Evolutionary conservation across 2,888 invertebrate species (phyloP).

Genomic region (Keiferia lycopersicella): DNA sequence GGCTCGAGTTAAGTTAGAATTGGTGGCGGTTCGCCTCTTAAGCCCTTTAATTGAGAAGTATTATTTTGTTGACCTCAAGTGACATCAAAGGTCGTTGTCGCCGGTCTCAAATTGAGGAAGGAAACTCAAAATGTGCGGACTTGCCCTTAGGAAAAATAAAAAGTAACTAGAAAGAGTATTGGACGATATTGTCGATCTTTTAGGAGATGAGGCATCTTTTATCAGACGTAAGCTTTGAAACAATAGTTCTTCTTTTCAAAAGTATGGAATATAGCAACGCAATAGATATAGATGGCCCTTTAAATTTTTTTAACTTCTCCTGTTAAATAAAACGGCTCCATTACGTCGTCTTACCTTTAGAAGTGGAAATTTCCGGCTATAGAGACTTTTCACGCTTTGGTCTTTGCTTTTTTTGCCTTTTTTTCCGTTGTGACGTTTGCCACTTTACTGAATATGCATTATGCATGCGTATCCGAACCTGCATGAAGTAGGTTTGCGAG

Average conservation of each 20-base stretch:
- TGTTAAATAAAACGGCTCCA: neutral
- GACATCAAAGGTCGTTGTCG: neutral
- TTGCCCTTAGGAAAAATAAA: neutral
- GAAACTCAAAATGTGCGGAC: constrained; percentile 5
- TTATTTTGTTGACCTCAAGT: constrained; percentile 9
- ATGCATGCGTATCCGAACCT: no score
- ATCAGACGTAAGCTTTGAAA: no score
- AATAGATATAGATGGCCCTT: no score
- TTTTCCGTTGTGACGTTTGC: neutral
- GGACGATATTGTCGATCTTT: neutral
- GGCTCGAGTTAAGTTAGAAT: neutral
- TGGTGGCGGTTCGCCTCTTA: neutral
- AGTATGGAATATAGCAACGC: no score
- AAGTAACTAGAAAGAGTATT: neutral
- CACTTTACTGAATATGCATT: no score
- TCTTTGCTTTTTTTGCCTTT: neutral
- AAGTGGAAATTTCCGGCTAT: neutral
- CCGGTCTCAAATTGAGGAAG: constrained; percentile 6
- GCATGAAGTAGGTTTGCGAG: no score
- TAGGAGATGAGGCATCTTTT: neutral
- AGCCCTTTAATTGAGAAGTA: constrained; percentile 3
- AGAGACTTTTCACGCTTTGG: neutral
- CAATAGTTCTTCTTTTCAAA: no score
- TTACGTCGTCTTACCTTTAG: neutral
- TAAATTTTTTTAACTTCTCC: neutral